A percentile compares a stretch with the other conserved stretches of the same genome.
These are phyloP conservation scores for Oxytorus armatus DNA, from an alignment of 2,888 invertebrate genomes.

Conservation along the genomic window DNA sequence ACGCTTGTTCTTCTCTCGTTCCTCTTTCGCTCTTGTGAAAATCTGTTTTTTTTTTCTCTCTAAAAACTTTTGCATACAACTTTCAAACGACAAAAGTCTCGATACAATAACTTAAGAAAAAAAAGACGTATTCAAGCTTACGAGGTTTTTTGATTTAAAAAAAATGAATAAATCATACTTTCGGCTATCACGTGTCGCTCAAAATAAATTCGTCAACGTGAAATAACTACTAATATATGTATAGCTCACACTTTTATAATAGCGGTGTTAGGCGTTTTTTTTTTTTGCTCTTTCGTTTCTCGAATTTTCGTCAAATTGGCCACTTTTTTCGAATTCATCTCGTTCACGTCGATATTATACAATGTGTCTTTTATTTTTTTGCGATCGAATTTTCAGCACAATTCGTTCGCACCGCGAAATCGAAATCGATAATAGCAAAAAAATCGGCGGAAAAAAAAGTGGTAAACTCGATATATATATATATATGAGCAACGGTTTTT, in stretches of 20 bases:
- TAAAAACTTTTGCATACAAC: background rate
- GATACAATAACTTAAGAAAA: background rate
- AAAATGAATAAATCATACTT: conserved; percentile 74
- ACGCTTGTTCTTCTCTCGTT: background rate
- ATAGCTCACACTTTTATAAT: conserved; percentile 66
- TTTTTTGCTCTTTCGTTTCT: conserved; percentile 55
- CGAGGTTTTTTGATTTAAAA: background rate
- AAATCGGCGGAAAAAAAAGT: conserved; percentile 34
- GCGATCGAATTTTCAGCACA: conserved; percentile 30
- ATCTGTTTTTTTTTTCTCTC: background rate
- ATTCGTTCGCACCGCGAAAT: conserved; percentile 13
- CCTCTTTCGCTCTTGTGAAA: background rate
- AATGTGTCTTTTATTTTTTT: conserved; percentile 35
- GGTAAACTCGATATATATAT: conserved; percentile 17
- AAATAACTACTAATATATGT: conserved; percentile 52
- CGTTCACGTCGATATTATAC: conserved; percentile 24
- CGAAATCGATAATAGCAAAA: conserved; percentile 24
- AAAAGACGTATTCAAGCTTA: background rate
- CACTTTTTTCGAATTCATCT: conserved; percentile 37
- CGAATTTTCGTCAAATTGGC: conserved; percentile 59
- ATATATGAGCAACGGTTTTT: conserved; percentile 46
- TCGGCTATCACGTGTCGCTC: conserved; percentile 60
- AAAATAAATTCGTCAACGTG: conserved; percentile 53
- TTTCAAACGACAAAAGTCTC: conserved; percentile 3
- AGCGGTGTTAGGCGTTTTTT: conserved; percentile 65